Conservation (phyloP, 2,797 vertebrate species). For the Gallirallus australis region DNA sequence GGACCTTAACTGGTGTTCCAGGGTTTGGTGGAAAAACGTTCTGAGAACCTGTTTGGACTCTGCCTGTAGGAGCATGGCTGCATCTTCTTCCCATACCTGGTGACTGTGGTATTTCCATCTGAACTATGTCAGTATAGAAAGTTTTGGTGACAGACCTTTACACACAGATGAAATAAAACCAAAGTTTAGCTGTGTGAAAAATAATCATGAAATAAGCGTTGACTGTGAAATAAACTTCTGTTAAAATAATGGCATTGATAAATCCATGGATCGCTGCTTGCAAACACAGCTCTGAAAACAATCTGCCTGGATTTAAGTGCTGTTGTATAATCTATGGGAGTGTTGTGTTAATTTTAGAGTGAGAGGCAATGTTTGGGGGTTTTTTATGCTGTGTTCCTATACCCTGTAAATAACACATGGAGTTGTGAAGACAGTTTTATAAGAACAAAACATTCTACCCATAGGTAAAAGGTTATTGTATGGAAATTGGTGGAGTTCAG, state of each 20-base stretch:
- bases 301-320: background rate
- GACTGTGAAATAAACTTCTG: background rate
- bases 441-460: background rate
- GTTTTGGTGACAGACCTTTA: background rate
- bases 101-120: background rate
- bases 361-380: background rate
- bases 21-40: background rate
- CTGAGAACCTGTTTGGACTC: background rate
- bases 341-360: background rate
- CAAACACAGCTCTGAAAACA: background rate
- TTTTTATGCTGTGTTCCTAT: background rate
- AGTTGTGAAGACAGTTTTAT: background rate
- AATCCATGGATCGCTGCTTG: background rate
- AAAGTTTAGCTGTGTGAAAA: background rate
- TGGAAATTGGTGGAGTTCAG: background rate
- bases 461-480: background rate
- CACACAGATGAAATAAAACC: background rate
- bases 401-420: background rate
- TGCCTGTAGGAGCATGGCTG: background rate
- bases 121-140: background rate
- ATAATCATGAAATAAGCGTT: background rate
- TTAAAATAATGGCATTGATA: background rate
- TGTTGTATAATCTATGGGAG: background rate
- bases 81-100: background rate
- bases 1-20: background rate